Evolutionary conservation across 2,113 vertebrate genomes (phyloP).

Genomic region (Lontra canadensis): DNA sequence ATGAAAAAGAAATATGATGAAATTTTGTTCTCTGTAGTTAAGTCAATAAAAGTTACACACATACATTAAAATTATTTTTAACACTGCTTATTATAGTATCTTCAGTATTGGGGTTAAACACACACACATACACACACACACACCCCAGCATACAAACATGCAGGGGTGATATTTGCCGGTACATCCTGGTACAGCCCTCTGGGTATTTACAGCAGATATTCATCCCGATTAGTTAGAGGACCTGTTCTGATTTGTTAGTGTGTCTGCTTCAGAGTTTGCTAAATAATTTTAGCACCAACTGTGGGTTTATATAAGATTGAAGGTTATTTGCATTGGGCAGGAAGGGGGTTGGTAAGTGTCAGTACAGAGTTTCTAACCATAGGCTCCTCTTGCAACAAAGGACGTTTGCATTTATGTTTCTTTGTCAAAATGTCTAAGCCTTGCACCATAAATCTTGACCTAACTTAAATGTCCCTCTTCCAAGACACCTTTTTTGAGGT

Average conservation of each 20-base stretch:
- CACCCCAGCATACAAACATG: background rate
- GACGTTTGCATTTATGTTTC: background rate
- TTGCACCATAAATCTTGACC: background rate
- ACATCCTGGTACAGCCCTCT: background rate
- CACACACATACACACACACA: too few species aligned
- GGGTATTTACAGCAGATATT: background rate
- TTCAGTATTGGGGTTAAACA: background rate
- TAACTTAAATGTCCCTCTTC: background rate
- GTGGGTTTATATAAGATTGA: background rate
- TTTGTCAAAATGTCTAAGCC: background rate
- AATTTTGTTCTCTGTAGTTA: background rate
- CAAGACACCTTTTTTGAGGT: background rate
- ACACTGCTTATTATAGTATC: background rate
- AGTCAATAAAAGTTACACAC: background rate
- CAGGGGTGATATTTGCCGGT: background rate
- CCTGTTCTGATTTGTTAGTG: background rate
- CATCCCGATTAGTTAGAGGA: background rate
- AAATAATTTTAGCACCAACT: background rate
- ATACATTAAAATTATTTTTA: background rate
- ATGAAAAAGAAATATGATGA: background rate
- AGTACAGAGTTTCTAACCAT: background rate
- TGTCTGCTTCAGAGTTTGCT: background rate
- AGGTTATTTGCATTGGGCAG: background rate
- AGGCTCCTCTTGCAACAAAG: background rate
- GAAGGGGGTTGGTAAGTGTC: background rate